Evolutionary conservation across 2,113 vertebrate species (phyloP).

Genomic region (Aix galericulata): DNA sequence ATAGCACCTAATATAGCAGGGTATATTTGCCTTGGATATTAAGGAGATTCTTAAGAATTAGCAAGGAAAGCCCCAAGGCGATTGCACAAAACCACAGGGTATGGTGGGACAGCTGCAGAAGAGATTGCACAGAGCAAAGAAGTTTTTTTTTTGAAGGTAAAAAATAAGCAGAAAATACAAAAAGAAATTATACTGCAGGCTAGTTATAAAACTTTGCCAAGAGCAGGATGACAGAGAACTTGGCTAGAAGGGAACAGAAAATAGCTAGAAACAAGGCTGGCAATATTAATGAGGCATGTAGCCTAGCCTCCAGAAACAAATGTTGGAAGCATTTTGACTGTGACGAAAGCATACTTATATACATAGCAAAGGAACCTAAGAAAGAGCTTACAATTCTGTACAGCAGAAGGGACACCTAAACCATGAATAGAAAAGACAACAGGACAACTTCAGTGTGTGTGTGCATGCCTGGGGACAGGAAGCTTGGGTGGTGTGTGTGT

Average conservation of each 20-base stretch:
- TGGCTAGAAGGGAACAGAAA: background rate
- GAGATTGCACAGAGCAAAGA: background rate
- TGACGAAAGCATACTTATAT: background rate
- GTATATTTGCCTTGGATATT: constrained; percentile 10
- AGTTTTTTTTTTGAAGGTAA: constrained; percentile 16
- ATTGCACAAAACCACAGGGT: background rate
- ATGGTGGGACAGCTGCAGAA: background rate
- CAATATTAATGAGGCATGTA: background rate
- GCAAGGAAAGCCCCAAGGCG: constrained; percentile 4
- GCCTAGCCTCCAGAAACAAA: background rate
- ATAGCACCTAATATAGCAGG: background rate
- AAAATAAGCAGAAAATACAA: background rate
- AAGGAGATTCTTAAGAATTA: constrained; percentile 2
- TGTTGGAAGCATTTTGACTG: background rate
- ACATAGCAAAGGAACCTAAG: background rate
- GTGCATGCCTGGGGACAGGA: background rate
- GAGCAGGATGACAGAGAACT: constrained; percentile 1
- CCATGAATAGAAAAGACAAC: background rate
- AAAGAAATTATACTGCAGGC: background rate
- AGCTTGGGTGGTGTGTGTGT: background rate
- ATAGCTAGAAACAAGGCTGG: constrained; percentile 50
- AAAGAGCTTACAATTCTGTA: background rate
- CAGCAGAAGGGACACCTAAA: background rate
- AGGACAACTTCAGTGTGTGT: background rate
- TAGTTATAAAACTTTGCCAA: constrained; percentile 6